Conservation (phyloP, 2,113 vertebrate species). For the Channa argus region DNA sequence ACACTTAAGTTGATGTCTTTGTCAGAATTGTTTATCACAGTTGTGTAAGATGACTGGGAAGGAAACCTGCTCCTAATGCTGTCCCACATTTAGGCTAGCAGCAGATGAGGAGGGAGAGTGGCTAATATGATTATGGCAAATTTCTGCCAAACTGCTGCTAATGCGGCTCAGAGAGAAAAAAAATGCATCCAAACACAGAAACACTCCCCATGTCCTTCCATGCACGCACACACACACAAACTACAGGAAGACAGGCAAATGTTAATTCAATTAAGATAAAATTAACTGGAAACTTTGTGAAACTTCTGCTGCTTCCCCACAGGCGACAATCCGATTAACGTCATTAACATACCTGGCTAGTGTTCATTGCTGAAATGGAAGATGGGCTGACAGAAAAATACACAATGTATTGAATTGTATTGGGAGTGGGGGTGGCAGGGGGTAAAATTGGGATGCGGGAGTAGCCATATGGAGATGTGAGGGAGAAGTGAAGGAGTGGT, state of each 20-base stretch:
- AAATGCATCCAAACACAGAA: conserved; percentile 18
- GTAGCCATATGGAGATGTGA: conserved; percentile 65
- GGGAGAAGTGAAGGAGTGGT: conserved; percentile 18
- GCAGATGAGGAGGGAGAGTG: conserved; percentile 49
- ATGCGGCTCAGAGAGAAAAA: conserved; percentile 35
- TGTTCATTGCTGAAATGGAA: conserved; percentile 35
- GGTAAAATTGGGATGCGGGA: conserved; percentile 53
- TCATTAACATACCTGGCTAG: conserved; percentile 69
- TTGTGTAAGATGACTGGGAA: conserved; percentile 34
- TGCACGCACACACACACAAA: conserved; percentile 14
- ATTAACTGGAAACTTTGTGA: conserved; percentile 59
- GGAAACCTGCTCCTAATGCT: conserved; percentile 53
- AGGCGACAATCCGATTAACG: conserved; percentile 64
- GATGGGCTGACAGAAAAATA: conserved; percentile 36
- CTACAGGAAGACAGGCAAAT: conserved; percentile 11
- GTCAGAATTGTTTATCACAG: conserved; percentile 35
- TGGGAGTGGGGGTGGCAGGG: background rate
- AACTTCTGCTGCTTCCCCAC: conserved; percentile 44
- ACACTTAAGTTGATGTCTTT: conserved; percentile 15
- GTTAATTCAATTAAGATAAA: conserved; percentile 65
- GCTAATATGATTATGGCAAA: conserved; percentile 67
- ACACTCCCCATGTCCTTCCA: background rate
- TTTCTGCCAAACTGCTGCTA: conserved; percentile 68
- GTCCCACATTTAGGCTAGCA: conserved; percentile 46
- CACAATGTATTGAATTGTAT: conserved; percentile 28